Evolutionary conservation across 2,113 vertebrate species (phyloP).

Genomic region (Gymnorhina tibicen): DNA sequence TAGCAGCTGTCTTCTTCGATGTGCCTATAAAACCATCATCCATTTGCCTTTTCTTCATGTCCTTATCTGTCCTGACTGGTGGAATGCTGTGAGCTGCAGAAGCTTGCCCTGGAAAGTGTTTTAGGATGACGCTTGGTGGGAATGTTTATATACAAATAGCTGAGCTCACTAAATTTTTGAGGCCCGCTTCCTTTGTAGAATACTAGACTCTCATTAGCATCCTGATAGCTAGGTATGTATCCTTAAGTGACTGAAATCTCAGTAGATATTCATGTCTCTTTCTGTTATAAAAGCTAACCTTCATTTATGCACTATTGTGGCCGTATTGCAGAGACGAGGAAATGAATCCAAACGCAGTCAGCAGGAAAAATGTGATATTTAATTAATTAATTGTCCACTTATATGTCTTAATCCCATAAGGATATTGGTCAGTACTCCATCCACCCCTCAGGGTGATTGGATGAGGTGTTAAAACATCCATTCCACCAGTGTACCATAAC

Average conservation of each 20-base stretch:
- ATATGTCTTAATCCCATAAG: no score
- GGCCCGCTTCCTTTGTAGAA: background rate
- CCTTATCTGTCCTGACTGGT: background rate
- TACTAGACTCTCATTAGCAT: background rate
- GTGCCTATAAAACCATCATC: background rate
- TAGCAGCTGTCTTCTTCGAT: background rate
- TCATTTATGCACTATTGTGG: background rate
- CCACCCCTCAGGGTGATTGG: no score
- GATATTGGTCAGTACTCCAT: no score
- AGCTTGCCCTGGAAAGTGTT: background rate
- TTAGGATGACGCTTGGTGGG: background rate
- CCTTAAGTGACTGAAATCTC: background rate
- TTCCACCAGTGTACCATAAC: no score
- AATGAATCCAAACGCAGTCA: no score
- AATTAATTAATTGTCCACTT: no score
- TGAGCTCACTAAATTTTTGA: background rate
- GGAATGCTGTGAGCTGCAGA: background rate
- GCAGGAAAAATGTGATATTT: no score
- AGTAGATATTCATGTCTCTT: background rate
- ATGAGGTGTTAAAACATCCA: no score
- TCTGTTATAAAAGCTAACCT: background rate
- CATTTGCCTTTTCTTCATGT: background rate
- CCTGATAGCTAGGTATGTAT: background rate
- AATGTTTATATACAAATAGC: background rate
- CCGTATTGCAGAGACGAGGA: no score